Base-by-base conservation (phyloP, 2,797 vertebrate species). In the Silurus aristotelis region DNA sequence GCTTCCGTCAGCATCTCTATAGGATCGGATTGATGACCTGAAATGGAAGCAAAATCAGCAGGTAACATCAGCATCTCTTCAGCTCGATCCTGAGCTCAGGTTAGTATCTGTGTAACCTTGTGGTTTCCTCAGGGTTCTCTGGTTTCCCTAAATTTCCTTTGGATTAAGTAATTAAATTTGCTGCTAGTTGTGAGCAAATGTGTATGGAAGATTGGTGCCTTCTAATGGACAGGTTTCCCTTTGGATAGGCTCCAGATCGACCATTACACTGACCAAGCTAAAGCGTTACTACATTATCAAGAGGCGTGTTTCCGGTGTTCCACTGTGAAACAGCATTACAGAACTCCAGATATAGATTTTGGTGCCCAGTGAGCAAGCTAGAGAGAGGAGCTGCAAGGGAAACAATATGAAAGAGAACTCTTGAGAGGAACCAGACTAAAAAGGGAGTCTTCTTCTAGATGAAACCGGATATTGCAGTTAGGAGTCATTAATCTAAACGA, bases 21-120 rank as follows among this genome's bases (percentile, higher is more conserved):
- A 7, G 76, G 3, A 1, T 82, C 55, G 94, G 91, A 72, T 92
- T 92, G 22, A 92, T 68, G 81, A 94, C 81, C 7, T 91, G 81
- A 94, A 27, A 94, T 88, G 6, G 93, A 93, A 75, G 20, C 87
- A 91, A 3, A 93, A 94, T 88, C 1, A 79, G 56, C 76, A 84
- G 5, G 72, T 56, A 82, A 5, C 19, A 70, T 77, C 15, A 5
- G 9, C 25, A 5, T 79, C 31, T 46, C 19, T 79, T 3, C 1
- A n/a, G 5, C 6, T 64, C 1, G 7, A 17, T n/a, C 6, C 31
- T 61, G 76, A 61, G 56, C 31, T 79, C 60, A n/a, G 56, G 76
- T 78, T 17, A 55, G 12, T 58, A 8, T 76, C 25, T 31, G 14
- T 0, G 0, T 5, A 15, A 15, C 48, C 3, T 1, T 20, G 25